Percentiles rank a stretch among this genome's conserved stretches.
These are phyloP conservation scores for Agrotis clavis DNA, from an alignment of 2,888 invertebrate genomes.

Conservation along the genomic window DNA sequence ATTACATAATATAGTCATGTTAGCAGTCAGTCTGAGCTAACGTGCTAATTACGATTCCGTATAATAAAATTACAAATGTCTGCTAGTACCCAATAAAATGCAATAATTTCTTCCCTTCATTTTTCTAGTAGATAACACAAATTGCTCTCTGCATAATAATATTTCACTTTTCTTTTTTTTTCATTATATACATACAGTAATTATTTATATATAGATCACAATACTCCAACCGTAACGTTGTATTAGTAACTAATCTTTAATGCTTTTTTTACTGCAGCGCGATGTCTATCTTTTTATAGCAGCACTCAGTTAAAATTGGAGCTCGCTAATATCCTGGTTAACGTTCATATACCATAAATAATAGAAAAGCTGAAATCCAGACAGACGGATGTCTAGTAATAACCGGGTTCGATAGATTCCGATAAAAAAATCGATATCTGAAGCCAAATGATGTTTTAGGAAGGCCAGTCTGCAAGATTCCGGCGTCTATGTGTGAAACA, in stretches of 20 bases:
- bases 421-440: conserved; percentile 17
- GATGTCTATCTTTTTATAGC: conserved; percentile 40
- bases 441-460: conserved; percentile 43
- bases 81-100: not conserved
- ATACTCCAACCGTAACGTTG: conserved; percentile 22
- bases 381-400: conserved; percentile 34
- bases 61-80: not conserved
- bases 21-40: not conserved
- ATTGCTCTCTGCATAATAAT: conserved; percentile 13
- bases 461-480: conserved; percentile 69
- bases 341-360: conserved; percentile 33
- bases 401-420: conserved; percentile 26
- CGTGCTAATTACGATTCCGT: not conserved
- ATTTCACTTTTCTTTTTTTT: conserved; percentile 24
- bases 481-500: conserved; percentile 67
- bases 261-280: conserved; percentile 17
- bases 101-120: conserved; percentile 8
- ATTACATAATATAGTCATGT: not conserved
- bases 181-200: conserved; percentile 12
- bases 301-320: conserved; percentile 15
- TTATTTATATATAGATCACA: conserved; percentile 27
- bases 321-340: conserved; percentile 15
- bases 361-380: conserved; percentile 28
- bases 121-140: conserved; percentile 22
- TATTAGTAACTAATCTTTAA: conserved; percentile 30